A percentile compares a stretch with the other conserved stretches of the same genome.
Conservation (phyloP, 1,140 invertebrate species). For the Brachionus manjavacas region DNA sequence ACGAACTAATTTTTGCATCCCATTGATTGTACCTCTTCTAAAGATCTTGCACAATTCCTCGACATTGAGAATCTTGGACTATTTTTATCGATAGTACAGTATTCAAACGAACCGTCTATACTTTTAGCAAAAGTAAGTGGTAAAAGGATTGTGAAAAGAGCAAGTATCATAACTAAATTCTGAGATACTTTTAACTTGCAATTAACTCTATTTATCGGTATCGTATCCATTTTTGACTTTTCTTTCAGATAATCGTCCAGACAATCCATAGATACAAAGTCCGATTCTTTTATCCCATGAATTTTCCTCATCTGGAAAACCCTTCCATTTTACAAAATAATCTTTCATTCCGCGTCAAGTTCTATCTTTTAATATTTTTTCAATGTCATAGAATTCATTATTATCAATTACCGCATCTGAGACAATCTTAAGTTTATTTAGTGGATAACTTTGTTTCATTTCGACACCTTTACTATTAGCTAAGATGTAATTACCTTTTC, state of each 20-base stretch:
- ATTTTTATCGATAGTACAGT: constrained; percentile 1
- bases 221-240: constrained; percentile 13
- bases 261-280: not conserved
- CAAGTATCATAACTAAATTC: not conserved
- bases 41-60: constrained; percentile 21
- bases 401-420: not conserved
- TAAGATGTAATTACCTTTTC: constrained; percentile 19
- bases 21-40: constrained; percentile 7
- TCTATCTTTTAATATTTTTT: constrained; percentile 35
- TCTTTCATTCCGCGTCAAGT: not conserved
- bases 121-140: constrained; percentile 3
- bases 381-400: constrained; percentile 16
- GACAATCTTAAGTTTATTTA: constrained; percentile 8
- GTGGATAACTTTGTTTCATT: constrained; percentile 7
- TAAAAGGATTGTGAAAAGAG: constrained; percentile 7
- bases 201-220: constrained; percentile 22
- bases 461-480: not conserved
- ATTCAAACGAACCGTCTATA: not conserved
- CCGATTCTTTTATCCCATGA: constrained; percentile 29
- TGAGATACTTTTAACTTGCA: not conserved
- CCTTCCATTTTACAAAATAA: constrained; percentile 40
- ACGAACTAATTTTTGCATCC: constrained; percentile 8
- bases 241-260: constrained; percentile 21
- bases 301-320: constrained; percentile 35
- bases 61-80: constrained; percentile 12